phyloP scores from a whole-genome alignment of 2,113 vertebrate genomes.

The Sinocyclocheilus anophthalmus region DNA sequence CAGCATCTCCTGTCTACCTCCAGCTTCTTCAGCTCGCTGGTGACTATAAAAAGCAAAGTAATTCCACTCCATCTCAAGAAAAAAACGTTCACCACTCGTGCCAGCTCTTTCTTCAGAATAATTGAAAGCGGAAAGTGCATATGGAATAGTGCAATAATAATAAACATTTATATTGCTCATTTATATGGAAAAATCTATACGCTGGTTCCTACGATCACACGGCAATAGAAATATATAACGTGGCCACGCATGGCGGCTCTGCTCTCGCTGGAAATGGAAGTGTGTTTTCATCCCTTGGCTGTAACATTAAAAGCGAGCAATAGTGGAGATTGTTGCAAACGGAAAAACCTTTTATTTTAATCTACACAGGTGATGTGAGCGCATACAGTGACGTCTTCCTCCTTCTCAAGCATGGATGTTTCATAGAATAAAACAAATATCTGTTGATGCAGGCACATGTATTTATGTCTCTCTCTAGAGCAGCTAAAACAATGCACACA shows the following conservation, averaged over 20 bases:
- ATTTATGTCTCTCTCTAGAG: neutral
- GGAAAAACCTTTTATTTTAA: slow-evolving; percentile 24
- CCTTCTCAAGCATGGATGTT: neutral
- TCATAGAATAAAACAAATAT: neutral
- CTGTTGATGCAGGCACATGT: neutral
- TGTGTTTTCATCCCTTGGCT: too few relatives aligned
- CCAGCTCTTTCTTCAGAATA: slow-evolving; percentile 26
- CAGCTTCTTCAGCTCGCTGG: slow-evolving; percentile 3
- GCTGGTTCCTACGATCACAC: slow-evolving; percentile 28
- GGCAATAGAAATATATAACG: slow-evolving; percentile 33
- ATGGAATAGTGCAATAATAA: slow-evolving; percentile 51
- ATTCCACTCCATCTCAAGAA: slow-evolving; percentile 21
- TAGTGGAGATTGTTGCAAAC: too few relatives aligned
- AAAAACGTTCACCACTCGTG: neutral
- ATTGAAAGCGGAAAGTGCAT: slow-evolving; percentile 42
- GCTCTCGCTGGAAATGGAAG: neutral
- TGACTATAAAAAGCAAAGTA: slow-evolving; percentile 27
- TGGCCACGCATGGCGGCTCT: slow-evolving; percentile 32
- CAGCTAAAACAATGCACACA: neutral
- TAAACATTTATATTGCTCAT: slow-evolving; percentile 55
- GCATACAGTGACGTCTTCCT: neutral
- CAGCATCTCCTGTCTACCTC: slow-evolving; percentile 8
- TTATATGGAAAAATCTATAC: slow-evolving; percentile 52
- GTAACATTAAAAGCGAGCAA: too few relatives aligned
- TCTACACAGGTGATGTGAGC: slow-evolving; percentile 28